A percentile compares a stretch with the other conserved stretches of the same genome.
These are phyloP conservation scores for Oreochromis spilurus DNA, from an alignment of 2,113 vertebrate species.

Conservation along the genomic window DNA sequence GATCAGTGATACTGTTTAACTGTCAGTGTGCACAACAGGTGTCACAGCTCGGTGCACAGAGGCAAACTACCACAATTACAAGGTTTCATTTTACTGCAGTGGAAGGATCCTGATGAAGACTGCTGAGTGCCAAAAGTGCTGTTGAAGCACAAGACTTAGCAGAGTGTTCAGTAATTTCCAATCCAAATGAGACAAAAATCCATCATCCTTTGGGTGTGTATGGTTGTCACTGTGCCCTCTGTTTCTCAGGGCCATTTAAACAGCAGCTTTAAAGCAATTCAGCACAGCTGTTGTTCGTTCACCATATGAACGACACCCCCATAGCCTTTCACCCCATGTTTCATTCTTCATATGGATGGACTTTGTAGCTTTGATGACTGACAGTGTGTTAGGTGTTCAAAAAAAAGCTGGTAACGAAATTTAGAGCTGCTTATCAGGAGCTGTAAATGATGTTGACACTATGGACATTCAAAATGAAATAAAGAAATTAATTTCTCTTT, in stretches of 20 bases:
- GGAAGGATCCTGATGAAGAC: neutral
- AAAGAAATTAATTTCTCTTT: neutral
- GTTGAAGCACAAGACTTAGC: neutral
- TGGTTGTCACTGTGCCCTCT: neutral
- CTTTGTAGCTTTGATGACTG: neutral
- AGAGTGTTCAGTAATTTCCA: neutral
- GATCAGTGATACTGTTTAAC: conserved; percentile 74
- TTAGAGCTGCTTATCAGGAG: neutral
- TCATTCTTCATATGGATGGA: neutral
- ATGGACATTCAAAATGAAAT: neutral
- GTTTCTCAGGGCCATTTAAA: neutral
- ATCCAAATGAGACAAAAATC: neutral
- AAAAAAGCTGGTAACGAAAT: neutral
- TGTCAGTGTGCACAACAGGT: conserved; percentile 30
- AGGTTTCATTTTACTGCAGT: neutral
- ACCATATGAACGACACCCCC: neutral
- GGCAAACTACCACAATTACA: neutral
- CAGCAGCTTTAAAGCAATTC: neutral
- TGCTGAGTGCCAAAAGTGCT: neutral
- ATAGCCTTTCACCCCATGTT: neutral
- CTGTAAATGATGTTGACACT: neutral
- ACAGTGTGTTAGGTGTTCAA: neutral
- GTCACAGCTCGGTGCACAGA: neutral
- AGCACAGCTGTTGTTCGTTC: neutral
- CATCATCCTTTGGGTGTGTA: neutral